A percentile compares a stretch with the other conserved stretches of the same genome.
phyloP scores from a whole-genome alignment of 2,113 vertebrate species.

The Emberiza fucata region DNA sequence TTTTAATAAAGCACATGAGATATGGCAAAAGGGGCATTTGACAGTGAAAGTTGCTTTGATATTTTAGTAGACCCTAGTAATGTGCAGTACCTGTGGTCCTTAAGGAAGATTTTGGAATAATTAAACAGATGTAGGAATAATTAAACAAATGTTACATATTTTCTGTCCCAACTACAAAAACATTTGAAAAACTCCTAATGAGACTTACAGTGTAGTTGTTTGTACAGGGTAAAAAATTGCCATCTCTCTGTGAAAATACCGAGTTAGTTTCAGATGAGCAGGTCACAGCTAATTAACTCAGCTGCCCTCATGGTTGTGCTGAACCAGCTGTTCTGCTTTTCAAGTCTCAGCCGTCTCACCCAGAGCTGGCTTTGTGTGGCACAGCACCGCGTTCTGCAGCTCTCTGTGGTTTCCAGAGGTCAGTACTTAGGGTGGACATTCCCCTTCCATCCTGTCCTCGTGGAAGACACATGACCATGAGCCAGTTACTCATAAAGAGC shows the following conservation, averaged over 20 bases:
- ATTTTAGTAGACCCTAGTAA: not conserved
- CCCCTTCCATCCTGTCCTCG: not conserved
- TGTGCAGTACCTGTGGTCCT: not conserved
- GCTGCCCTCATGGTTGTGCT: not conserved
- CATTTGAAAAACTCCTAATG: not conserved
- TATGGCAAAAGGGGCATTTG: not conserved
- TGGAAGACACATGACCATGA: not conserved
- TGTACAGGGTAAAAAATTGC: not conserved
- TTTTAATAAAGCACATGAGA: not conserved
- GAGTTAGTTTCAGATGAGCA: not conserved
- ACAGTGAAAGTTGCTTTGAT: not conserved
- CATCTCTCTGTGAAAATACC: not conserved
- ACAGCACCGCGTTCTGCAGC: not conserved
- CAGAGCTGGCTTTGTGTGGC: not conserved
- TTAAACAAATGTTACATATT: not conserved
- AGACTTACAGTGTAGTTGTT: not conserved
- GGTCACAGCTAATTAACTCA: not conserved
- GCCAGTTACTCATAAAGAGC: not conserved
- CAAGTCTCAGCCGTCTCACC: not conserved
- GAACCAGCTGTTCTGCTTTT: conserved; percentile 11
- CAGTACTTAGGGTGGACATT: not conserved
- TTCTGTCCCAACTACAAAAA: not conserved
- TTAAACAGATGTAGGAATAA: not conserved
- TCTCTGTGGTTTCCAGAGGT: not conserved
- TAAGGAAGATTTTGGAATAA: not conserved